These are phyloP conservation scores for Luscinia luscinia DNA, from an alignment of 2,797 vertebrate species.

Conservation along the genomic window DNA sequence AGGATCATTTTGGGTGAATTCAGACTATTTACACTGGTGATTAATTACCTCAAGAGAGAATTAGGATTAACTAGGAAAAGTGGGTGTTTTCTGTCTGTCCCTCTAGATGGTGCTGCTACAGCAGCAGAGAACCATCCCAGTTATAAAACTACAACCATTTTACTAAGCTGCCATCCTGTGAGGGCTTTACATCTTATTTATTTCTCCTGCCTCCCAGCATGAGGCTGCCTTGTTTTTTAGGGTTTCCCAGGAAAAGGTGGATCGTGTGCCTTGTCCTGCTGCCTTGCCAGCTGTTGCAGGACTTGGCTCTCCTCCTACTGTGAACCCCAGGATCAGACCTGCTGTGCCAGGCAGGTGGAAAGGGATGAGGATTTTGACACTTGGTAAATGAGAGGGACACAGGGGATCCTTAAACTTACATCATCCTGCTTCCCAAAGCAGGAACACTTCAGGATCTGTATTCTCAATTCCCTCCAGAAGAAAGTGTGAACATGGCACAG, in stretches of 20 bases:
- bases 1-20: background rate
- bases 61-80: background rate
- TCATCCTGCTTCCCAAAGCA: background rate
- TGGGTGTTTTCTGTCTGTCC: background rate
- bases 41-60: background rate
- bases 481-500: background rate
- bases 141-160: background rate
- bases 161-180: background rate
- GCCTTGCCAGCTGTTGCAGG: background rate
- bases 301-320: background rate
- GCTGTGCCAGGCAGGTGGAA: background rate
- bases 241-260: background rate
- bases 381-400: background rate
- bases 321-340: background rate
- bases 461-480: background rate
- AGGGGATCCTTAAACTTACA: background rate
- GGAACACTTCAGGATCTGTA: background rate
- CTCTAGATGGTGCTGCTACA: constrained; percentile 40
- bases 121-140: rapidly evolving
- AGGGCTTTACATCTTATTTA: background rate
- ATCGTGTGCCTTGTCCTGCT: background rate
- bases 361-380: background rate
- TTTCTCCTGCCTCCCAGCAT: background rate
- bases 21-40: background rate
- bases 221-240: background rate